A percentile compares a stretch with the other conserved stretches of the same genome.
Evolutionary conservation across 2,888 invertebrate genomes (phyloP).

Genomic region (Psylliodes chrysocephalus): DNA sequence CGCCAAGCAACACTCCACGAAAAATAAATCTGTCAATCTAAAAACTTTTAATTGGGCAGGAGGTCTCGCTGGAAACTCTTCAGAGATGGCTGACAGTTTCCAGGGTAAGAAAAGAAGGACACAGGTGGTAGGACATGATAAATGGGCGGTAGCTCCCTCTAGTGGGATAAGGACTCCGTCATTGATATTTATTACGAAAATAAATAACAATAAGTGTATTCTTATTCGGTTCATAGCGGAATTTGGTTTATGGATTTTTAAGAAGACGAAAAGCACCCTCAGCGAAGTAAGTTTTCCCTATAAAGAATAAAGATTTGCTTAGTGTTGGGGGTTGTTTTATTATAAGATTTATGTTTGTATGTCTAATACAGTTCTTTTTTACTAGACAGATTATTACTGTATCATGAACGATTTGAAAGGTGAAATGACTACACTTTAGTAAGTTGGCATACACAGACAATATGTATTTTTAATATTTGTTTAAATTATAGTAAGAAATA

Average conservation of each 20-base stretch:
- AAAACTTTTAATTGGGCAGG: constrained; percentile 36
- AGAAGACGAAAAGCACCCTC: constrained; percentile 40
- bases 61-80: constrained; percentile 15
- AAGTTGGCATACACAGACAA: too few relatives aligned
- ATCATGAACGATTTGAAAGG: too few relatives aligned
- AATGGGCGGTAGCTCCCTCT: constrained; percentile 48
- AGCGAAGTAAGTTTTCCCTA: constrained; percentile 28
- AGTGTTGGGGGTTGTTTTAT: constrained; percentile 11
- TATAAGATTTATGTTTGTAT: constrained; percentile 13
- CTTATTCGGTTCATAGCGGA: constrained; percentile 59
- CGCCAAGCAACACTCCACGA: constrained; percentile 44
- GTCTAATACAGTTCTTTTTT: too few relatives aligned
- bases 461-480: too few relatives aligned
- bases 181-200: constrained; percentile 63
- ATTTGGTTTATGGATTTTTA: constrained; percentile 52
- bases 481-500: too few relatives aligned
- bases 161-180: constrained; percentile 52
- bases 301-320: constrained; percentile 34
- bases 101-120: constrained; percentile 39
- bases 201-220: constrained; percentile 62
- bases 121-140: constrained; percentile 57
- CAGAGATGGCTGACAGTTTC: constrained; percentile 28
- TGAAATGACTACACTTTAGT: too few relatives aligned
- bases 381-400: too few relatives aligned
- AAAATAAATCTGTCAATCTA: constrained; percentile 59